phyloP scores from a whole-genome alignment of 2,797 vertebrate genomes.

The Bradypodion ventrale region DNA sequence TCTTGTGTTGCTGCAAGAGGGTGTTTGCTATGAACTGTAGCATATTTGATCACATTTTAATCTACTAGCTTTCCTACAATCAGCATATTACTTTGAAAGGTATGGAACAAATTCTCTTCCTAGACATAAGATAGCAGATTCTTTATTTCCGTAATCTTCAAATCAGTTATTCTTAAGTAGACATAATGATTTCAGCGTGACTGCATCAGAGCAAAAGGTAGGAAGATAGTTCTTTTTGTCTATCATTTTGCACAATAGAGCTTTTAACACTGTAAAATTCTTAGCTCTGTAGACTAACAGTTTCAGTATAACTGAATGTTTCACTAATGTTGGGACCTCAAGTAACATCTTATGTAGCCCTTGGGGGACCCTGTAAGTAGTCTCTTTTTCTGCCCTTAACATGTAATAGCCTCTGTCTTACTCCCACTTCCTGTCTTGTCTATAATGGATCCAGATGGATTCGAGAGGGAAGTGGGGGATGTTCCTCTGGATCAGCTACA shows the following conservation, averaged over 20 bases:
- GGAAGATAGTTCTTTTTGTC: neutral
- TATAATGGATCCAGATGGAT: no score
- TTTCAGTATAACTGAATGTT: neutral
- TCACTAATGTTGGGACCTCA: neutral
- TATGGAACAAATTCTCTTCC: neutral
- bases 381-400: neutral
- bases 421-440: neutral
- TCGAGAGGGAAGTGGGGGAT: no score
- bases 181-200: conserved; percentile 6
- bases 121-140: neutral
- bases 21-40: no score
- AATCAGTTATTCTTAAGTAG: neutral
- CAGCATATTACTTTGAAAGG: neutral
- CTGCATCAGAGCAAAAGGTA: neutral
- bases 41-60: neutral
- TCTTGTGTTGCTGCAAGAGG: no score
- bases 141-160: neutral
- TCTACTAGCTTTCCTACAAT: neutral
- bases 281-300: neutral
- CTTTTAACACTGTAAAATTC: neutral
- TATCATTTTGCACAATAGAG: neutral
- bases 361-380: neutral
- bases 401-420: neutral
- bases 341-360: neutral
- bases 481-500: no score